Evolutionary conservation across 2,113 vertebrate genomes (phyloP).

Genomic region (Lycaon pictus): DNA sequence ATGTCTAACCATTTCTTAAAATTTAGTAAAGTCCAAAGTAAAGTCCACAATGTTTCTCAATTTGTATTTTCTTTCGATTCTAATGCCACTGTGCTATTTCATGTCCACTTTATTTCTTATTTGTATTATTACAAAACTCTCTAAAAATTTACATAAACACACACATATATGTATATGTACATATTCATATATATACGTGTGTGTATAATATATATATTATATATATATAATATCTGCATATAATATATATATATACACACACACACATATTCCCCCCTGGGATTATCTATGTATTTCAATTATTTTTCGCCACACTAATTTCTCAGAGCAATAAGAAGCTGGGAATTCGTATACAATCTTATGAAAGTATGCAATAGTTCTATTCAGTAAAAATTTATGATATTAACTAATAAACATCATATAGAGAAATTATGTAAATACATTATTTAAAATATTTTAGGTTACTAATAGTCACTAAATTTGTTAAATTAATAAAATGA

Average conservation of each 20-base stretch:
- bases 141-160: background rate
- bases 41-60: background rate
- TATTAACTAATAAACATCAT: background rate
- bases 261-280: background rate
- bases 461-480: background rate
- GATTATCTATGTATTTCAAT: slow-evolving; percentile 16
- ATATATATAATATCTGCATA: too few species aligned
- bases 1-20: background rate
- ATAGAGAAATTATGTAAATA: background rate
- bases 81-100: background rate
- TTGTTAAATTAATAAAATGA: slow-evolving; percentile 57
- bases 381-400: background rate
- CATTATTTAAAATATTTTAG: background rate
- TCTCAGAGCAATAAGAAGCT: background rate
- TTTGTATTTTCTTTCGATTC: background rate
- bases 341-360: background rate
- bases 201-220: background rate
- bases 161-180: background rate
- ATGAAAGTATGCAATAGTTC: background rate
- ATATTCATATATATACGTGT: background rate
- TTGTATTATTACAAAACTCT: slow-evolving; percentile 4
- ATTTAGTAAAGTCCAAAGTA: background rate
- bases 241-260: too few species aligned
- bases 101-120: background rate
- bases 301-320: slow-evolving; percentile 8